Evolutionary conservation across 2,888 invertebrate species (phyloP).

Genomic region (Dryobotodes eremita): DNA sequence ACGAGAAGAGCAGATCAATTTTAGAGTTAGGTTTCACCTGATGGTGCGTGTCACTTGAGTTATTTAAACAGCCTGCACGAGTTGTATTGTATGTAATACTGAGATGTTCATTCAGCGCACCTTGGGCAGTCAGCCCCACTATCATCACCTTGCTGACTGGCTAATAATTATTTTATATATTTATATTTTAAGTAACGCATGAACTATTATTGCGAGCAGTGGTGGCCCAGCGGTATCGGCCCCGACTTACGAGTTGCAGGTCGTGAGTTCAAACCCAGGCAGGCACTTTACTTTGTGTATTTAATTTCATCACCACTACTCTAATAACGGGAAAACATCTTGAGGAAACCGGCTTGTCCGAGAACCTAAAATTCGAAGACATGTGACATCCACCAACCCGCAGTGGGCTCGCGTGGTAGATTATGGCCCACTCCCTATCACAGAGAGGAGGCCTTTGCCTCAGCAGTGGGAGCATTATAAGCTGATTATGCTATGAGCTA

Average conservation of each 20-base stretch:
- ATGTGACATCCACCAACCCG: no score
- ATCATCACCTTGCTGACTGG: background rate
- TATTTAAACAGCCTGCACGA: background rate
- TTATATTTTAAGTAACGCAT: no score
- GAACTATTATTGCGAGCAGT: background rate
- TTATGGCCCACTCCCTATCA: background rate
- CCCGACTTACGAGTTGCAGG: background rate
- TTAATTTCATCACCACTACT: background rate
- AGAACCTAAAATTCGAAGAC: background rate
- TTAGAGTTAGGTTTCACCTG: background rate
- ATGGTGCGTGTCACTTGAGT: background rate
- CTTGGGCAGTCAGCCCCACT: background rate
- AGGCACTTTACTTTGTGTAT: background rate
- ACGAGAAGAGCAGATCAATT: background rate
- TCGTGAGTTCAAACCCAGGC: background rate
- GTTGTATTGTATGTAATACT: background rate
- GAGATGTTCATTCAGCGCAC: background rate
- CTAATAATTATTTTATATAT: background rate
- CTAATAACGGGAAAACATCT: background rate
- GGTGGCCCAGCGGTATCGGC: background rate
- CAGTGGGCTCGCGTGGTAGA: background rate
- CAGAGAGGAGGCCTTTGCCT: background rate
- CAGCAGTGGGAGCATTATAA: background rate
- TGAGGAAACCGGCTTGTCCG: background rate
- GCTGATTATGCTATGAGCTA: background rate